Base-by-base conservation (phyloP, 1,140 invertebrate species). In the Pseudomyrmex flavicornis region DNA sequence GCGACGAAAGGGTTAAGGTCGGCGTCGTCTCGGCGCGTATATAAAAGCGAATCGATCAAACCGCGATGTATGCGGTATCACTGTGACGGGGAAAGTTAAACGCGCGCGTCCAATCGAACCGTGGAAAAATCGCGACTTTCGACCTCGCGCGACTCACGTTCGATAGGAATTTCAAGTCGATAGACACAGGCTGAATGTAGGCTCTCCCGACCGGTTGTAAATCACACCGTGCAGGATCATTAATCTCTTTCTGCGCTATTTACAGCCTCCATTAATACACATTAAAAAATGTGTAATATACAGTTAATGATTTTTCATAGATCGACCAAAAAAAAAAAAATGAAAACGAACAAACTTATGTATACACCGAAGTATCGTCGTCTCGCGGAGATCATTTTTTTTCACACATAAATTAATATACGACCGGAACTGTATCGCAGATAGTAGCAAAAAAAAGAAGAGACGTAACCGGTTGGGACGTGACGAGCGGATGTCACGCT, bases 11-110 rank as follows among this genome's bases (percentile, higher is more conserved):
- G 76, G 76, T 80, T 80, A 80, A 80, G 76, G 76, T 80, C 76
- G 35, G 35, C 35, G 22, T 80, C 66, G 66, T 50, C 63, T 13
- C 44, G n/a, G n/a, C n/a, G 26, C 20, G 20, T 17, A 17, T 48
- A 26, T n/a, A 72, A 48, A 66, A 48, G 12, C 50, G 62, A 54
- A 70, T 80, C 75, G 48, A 85, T 83, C 82, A 82, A 48, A 54
- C 44, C 20, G 58, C 54, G 7, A 17, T 48, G 54, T 26, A 22
- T 35, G 35, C 35, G 35, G 22, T 80, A 80, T 80, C 66, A 72
- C 35, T 63, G 61, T 22, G 15, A 61, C 13, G 26, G 72, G 56
- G 86, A 87, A 87, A 86, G 80, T 86, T 69, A 86, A 86, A 20
- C 72, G 70, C 72, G 70, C 13, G 46, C 62, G 22, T 63, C 58